phyloP scores from a whole-genome alignment of 2,797 vertebrate genomes.

The Poeciliopsis paucimaculata region DNA sequence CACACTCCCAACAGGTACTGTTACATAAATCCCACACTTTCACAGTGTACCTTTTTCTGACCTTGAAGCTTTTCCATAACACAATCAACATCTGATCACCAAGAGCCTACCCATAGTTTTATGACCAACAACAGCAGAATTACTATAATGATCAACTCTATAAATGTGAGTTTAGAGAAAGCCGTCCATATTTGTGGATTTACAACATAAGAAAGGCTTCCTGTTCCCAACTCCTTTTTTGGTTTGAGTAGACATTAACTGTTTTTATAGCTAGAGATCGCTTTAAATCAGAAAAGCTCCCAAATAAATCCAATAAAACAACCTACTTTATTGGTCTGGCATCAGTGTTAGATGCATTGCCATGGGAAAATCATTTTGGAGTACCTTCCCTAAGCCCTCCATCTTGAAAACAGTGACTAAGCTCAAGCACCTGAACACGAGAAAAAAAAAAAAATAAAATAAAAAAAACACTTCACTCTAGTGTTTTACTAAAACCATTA shows the following conservation, averaged over 20 bases:
- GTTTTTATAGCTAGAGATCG: constrained; percentile 19
- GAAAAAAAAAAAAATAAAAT: not conserved
- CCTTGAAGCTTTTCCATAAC: not conserved
- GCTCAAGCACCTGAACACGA: constrained; percentile 38
- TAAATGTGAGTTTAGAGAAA: not conserved
- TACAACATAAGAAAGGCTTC: not conserved
- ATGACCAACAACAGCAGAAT: not conserved
- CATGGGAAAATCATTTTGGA: constrained; percentile 17
- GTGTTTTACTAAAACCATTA: constrained; percentile 48
- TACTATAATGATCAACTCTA: not conserved
- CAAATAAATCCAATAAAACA: constrained; percentile 20
- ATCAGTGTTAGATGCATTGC: not conserved
- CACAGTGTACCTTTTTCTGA: not conserved
- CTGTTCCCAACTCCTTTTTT: not conserved
- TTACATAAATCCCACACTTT: not conserved
- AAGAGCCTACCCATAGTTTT: not conserved
- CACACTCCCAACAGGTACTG: not conserved
- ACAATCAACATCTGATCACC: not conserved
- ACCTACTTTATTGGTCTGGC: constrained; percentile 34
- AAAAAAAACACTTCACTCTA: not conserved
- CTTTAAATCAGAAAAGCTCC: constrained; percentile 6
- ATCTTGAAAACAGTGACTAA: constrained; percentile 20
- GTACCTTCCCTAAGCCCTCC: not conserved
- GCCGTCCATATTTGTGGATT: not conserved
- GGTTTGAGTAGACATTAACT: not conserved